Percentiles rank a stretch among this genome's conserved stretches.
Evolutionary conservation across 2,888 invertebrate genomes (phyloP).

Genomic region (Mythimna ferrago): DNA sequence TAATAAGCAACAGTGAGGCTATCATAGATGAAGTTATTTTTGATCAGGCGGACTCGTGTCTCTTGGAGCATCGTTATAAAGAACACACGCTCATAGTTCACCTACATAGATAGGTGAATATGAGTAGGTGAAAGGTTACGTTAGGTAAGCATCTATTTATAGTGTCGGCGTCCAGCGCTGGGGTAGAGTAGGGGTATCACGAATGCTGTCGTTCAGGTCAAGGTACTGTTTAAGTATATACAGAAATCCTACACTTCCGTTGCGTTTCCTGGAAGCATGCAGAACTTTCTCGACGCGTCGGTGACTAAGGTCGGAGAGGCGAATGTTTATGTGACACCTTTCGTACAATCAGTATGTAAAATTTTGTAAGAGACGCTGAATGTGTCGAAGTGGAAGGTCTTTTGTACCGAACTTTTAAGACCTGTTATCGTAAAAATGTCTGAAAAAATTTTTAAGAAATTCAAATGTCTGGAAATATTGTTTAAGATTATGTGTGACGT

Average conservation of each 20-base stretch:
- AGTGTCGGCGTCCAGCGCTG: neutral
- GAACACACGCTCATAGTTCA: conserved; percentile 7
- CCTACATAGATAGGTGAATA: conserved; percentile 26
- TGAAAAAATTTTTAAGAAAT: neutral
- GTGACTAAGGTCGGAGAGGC: conserved; percentile 12
- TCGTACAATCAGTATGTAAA: neutral
- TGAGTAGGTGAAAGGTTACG: conserved; percentile 48
- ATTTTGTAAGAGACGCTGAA: neutral
- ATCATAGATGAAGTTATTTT: neutral
- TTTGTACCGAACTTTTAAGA: neutral
- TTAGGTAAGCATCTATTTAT: conserved; percentile 37
- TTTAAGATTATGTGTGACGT: neutral
- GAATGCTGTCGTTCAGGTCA: conserved; percentile 38
- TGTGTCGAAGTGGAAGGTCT: neutral
- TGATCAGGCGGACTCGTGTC: conserved; percentile 11
- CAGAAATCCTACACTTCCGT: conserved; percentile 49
- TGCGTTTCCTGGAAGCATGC: conserved; percentile 30
- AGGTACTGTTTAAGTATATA: conserved; percentile 32
- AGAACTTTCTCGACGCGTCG: conserved; percentile 20
- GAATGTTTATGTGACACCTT: conserved; percentile 1
- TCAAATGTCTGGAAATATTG: neutral
- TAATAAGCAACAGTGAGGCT: conserved; percentile 21
- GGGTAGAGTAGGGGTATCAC: neutral
- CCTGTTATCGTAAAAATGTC: neutral
- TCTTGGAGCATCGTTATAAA: conserved; percentile 16